Conservation (phyloP, 1,140 invertebrate species). For the Heterodera carotae region DNA sequence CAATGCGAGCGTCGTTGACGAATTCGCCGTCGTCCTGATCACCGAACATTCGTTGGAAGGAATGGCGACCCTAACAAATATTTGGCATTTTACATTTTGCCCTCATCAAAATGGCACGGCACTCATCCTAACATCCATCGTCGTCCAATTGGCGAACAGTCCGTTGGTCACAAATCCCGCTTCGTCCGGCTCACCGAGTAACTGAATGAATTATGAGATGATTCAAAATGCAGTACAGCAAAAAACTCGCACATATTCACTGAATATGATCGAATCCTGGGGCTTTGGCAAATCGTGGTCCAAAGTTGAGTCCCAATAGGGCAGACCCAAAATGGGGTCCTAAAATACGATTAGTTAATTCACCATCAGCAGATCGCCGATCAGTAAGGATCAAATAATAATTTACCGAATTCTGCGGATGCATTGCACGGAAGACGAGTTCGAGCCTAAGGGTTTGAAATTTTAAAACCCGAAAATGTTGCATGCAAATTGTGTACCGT, state of each 20-base stretch:
- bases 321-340: constrained; percentile 61
- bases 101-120: not conserved
- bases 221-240: not conserved
- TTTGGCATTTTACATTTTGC: not conserved
- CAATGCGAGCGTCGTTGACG: constrained; percentile 56
- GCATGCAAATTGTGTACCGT: constrained; percentile 7
- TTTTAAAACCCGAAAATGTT: constrained; percentile 2
- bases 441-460: constrained; percentile 29
- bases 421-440: constrained; percentile 44
- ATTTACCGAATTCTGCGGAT: constrained; percentile 43
- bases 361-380: not conserved
- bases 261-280: constrained; percentile 66
- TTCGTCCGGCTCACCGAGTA: constrained; percentile 61
- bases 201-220: constrained; percentile 22
- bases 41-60: constrained; percentile 50
- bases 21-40: constrained; percentile 56
- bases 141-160: constrained; percentile 58
- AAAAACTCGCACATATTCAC: constrained; percentile 14
- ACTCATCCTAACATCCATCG: constrained; percentile 44
- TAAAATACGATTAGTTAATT: not conserved
- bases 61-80: constrained; percentile 42
- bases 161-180: constrained; percentile 50
- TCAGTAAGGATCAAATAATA: not conserved
- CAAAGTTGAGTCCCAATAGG: constrained; percentile 67
- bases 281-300: constrained; percentile 65